Evolutionary conservation across 2,113 vertebrate species (phyloP).

Genomic region (Daboia siamensis): DNA sequence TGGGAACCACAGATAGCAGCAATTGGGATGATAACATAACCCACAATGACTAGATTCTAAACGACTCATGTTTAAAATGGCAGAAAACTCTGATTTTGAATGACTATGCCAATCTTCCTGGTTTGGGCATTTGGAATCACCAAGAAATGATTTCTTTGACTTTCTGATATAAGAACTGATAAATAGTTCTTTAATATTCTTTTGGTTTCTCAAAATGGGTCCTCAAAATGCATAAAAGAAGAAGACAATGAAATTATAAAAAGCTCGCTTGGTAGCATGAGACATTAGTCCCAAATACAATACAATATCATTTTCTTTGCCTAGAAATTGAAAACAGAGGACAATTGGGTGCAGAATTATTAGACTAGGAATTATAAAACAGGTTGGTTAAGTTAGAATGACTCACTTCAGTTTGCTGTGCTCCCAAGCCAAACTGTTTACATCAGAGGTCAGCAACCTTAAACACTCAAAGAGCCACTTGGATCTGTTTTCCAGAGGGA

Average conservation of each 20-base stretch:
- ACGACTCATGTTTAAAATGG: background rate
- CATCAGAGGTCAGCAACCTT: no score
- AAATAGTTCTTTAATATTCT: background rate
- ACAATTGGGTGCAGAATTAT: background rate
- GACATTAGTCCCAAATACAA: background rate
- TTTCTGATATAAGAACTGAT: background rate
- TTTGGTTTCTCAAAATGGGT: background rate
- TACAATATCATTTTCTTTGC: background rate
- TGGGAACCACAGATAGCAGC: background rate
- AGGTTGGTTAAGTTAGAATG: background rate
- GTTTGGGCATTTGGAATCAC: background rate
- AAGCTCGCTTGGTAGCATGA: background rate
- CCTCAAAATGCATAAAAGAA: background rate
- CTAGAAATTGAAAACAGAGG: background rate
- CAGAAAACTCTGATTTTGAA: background rate
- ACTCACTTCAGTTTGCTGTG: background rate
- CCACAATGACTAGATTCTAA: background rate
- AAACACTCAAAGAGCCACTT: no score
- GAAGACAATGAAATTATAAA: background rate
- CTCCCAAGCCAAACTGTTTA: background rate
- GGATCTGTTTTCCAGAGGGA: no score
- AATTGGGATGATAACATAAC: background rate
- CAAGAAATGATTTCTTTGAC: background rate
- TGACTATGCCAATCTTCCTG: background rate
- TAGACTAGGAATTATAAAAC: background rate